Evolutionary conservation across 2,113 vertebrate species (phyloP).

Genomic region (Mastomys coucha): DNA sequence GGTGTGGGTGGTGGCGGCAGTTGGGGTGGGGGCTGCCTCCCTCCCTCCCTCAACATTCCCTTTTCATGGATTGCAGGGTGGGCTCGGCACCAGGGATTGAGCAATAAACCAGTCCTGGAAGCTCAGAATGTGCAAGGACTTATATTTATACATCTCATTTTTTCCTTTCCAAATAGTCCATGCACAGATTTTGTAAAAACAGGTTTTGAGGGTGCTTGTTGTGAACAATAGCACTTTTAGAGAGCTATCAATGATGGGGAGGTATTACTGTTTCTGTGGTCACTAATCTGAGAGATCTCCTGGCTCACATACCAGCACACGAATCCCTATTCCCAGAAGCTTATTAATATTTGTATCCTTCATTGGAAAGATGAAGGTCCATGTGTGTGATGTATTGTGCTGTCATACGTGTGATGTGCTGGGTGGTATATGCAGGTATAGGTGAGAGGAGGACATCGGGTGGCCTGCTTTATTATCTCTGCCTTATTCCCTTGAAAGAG

Average conservation of each 20-base stretch:
- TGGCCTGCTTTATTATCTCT: neutral
- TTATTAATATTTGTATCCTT: neutral
- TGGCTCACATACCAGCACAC: neutral
- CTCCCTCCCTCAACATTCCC: neutral
- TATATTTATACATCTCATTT: neutral
- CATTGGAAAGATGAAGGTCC: neutral
- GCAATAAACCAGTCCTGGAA: neutral
- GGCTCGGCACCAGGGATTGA: neutral
- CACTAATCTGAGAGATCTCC: neutral
- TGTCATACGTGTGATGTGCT: neutral
- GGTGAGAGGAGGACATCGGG: neutral
- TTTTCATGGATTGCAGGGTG: neutral
- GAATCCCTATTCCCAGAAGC: neutral
- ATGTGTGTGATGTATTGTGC: neutral
- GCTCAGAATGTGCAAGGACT: neutral
- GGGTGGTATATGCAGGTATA: neutral
- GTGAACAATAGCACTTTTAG: neutral
- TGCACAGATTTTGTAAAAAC: neutral
- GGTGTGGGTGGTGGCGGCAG: rapidly evolving
- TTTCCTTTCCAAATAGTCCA: neutral
- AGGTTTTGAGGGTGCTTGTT: neutral
- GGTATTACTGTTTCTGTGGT: neutral
- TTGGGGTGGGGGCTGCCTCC: too few species aligned
- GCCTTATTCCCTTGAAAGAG: neutral
- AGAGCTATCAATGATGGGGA: neutral